Evolutionary conservation across 2,113 vertebrate species (phyloP).

Genomic region (Onychostoma macrolepis): DNA sequence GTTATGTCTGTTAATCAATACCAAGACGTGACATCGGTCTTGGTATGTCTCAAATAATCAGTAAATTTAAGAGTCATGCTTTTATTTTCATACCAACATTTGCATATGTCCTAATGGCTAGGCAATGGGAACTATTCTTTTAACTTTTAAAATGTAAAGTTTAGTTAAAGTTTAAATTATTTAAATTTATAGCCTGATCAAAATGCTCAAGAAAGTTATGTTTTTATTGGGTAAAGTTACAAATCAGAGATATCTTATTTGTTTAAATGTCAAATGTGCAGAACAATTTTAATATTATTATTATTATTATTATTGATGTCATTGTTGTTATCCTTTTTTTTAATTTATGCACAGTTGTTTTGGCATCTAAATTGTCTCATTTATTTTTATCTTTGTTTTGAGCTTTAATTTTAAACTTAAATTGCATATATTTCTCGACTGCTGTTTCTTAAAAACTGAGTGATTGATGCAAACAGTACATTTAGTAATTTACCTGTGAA

Average conservation of each 20-base stretch:
- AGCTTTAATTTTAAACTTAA: not conserved
- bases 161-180: no score
- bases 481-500: not conserved
- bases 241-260: not conserved
- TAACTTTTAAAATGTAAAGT: not conserved
- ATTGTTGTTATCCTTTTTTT: not conserved
- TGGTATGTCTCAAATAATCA: not conserved
- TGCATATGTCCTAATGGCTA: not conserved
- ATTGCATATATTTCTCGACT: not conserved
- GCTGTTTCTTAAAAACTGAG: not conserved
- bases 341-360: not conserved
- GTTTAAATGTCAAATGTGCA: not conserved
- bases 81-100: no score
- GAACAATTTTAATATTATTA: not conserved
- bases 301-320: not conserved
- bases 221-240: not conserved
- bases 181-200: not conserved
- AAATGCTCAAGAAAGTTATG: not conserved
- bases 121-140: not conserved
- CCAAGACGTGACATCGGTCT: not conserved
- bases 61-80: no score
- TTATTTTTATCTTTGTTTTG: not conserved
- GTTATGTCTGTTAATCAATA: conserved; percentile 33
- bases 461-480: not conserved
- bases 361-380: not conserved